These are phyloP conservation scores for Fulica atra DNA, from an alignment of 2,113 vertebrate genomes.

Conservation along the genomic window DNA sequence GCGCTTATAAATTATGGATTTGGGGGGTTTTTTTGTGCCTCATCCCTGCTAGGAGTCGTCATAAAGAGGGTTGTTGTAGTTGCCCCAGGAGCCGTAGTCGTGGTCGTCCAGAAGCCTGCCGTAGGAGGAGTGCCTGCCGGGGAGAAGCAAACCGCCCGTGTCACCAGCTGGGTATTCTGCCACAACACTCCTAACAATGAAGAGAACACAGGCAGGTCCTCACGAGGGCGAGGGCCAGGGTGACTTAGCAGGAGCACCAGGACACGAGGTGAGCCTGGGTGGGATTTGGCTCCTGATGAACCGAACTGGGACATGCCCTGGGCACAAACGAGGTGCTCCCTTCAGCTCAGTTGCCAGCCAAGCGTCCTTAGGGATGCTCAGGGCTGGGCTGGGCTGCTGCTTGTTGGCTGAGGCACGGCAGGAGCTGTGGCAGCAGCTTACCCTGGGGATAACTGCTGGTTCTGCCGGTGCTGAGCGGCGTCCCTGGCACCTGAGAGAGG, in stretches of 20 bases:
- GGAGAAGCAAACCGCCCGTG: background rate
- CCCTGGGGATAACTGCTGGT: background rate
- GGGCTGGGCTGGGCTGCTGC: background rate
- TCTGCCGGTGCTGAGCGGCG: background rate
- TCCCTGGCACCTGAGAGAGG: background rate
- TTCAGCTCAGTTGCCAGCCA: background rate
- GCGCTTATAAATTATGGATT: constrained; percentile 72
- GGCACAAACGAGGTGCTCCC: no score
- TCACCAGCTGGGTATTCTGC: background rate
- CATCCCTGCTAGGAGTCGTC: constrained; percentile 77
- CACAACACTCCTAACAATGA: no score
- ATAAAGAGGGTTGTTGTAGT: constrained; percentile 91
- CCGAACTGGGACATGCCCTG: background rate
- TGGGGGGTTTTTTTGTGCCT: background rate
- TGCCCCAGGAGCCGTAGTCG: constrained; percentile 79
- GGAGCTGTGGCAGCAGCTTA: background rate
- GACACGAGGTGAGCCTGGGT: background rate
- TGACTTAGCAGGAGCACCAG: background rate
- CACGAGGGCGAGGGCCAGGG: background rate
- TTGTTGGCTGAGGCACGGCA: background rate
- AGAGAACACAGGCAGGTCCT: background rate
- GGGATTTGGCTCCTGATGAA: background rate
- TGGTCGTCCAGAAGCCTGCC: constrained; percentile 82
- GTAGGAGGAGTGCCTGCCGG: constrained; percentile 82
- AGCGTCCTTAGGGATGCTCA: constrained; percentile 25